Conservation (phyloP, 1,140 invertebrate genomes). For the Palaemon carinicauda region DNA sequence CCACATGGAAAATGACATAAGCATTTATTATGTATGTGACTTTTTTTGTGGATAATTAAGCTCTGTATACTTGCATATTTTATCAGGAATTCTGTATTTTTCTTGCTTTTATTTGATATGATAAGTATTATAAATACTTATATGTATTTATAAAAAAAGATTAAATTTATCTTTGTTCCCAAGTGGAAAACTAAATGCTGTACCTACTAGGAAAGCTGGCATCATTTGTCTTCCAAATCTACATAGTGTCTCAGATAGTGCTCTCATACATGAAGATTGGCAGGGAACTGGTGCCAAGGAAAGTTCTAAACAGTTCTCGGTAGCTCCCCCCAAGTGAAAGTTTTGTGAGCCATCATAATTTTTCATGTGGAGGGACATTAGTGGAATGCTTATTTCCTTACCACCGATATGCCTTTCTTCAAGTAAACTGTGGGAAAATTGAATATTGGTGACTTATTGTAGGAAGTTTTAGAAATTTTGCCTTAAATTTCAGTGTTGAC, state of each 20-base stretch:
- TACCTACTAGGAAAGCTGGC: slow-evolving; percentile 38
- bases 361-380: neutral
- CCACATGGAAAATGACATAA: too few species aligned
- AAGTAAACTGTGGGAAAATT: too few species aligned
- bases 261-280: slow-evolving; percentile 40
- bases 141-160: too few species aligned
- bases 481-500: slow-evolving; percentile 40
- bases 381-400: neutral
- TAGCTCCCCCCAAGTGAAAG: neutral
- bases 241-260: slow-evolving; percentile 43
- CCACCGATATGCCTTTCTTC: too few species aligned
- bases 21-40: too few species aligned
- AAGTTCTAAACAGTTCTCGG: neutral
- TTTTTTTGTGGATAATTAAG: too few species aligned
- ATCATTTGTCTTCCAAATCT: slow-evolving; percentile 48
- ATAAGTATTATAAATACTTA: too few species aligned
- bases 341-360: too few species aligned
- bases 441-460: slow-evolving; percentile 34
- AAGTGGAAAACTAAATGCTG: slow-evolving; percentile 21
- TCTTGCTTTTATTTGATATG: too few species aligned
- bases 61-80: too few species aligned
- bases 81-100: too few species aligned
- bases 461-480: slow-evolving; percentile 28
- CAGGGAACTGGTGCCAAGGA: slow-evolving; percentile 23
- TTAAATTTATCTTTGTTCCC: neutral